Base-by-base conservation (phyloP, 2,113 vertebrate species). In the Scolopax mira region DNA sequence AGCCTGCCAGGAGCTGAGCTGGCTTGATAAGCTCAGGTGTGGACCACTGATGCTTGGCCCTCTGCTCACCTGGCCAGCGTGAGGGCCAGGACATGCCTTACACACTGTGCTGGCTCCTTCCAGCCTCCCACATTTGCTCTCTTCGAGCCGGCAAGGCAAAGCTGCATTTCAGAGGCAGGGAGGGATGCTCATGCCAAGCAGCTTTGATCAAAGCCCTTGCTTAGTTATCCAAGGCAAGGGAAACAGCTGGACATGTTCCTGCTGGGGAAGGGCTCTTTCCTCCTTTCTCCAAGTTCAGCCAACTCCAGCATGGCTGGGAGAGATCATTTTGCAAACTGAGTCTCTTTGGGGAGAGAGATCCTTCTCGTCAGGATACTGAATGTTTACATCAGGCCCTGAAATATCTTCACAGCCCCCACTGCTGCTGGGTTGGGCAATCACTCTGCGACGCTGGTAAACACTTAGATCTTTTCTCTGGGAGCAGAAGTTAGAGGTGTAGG, bases 231-330 rank as follows among this genome's bases (percentile, higher is more conserved):
- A 74, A 94, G 23, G 37, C 55, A 58, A 82, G 22, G 44, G 60
- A 94, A 97, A 78, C n/a, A 90, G 60, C 55, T 78, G 88, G 90
- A 73, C 30, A 13, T 15, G 25, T 35, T 80, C 48, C 85, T 84
- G 69, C 62, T 82, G 58, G 51, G 31, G 48, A 94, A 62, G 83
- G 30, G 46, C 25, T 94, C 58, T 83, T 85, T 70, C 39, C 28
- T 80, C 16, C 41, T 92, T 91, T 80, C 58, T 88, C 33, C n/a
- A 25, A 51, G 19, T 37, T 69, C 75, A 78, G 58, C 42, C 82
- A 70, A 51, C 13, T 58, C n/a, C 39, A 78, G 28, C 58, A 78
- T 0, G 2, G 30, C 37, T 88, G 23, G 37, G 57, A 94, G 61
- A 79, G 41, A 69, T 28, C 4, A 19, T 93, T 94, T 64, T 82